phyloP scores from a whole-genome alignment of 2,113 vertebrate genomes.

The Eurypyga helias region DNA sequence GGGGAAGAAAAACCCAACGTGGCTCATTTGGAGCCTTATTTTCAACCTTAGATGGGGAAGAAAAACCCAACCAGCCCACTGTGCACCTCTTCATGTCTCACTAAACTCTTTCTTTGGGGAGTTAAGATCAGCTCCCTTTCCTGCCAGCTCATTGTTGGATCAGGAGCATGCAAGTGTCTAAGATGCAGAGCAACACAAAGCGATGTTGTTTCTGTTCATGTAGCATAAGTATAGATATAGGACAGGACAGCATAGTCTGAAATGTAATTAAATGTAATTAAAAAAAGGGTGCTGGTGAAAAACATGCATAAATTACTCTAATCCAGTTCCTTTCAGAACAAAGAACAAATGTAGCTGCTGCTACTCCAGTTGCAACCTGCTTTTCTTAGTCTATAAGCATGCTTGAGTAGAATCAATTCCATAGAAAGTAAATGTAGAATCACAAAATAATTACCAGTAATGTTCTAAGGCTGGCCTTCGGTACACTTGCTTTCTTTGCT shows the following conservation, averaged over 20 bases:
- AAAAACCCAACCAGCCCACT: neutral
- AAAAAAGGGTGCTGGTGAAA: neutral
- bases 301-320: neutral
- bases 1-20: neutral
- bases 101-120: constrained; percentile 38
- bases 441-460: neutral
- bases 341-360: constrained; percentile 3
- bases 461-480: neutral
- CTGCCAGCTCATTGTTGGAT: neutral
- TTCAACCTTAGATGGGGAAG: neutral
- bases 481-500: neutral
- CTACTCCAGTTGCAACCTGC: neutral
- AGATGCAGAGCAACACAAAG: constrained; percentile 34
- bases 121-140: constrained; percentile 13
- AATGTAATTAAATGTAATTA: constrained; percentile 11
- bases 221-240: neutral
- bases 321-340: neutral
- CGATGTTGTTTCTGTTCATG: constrained; percentile 44
- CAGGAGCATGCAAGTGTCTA: neutral
- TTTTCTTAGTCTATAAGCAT: neutral
- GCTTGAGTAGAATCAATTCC: neutral
- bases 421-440: neutral
- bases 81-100: constrained; percentile 41
- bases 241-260: neutral
- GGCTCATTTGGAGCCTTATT: constrained; percentile 29